Evolutionary conservation across 2,888 invertebrate species (phyloP).

Genomic region (Pecten maximus): DNA sequence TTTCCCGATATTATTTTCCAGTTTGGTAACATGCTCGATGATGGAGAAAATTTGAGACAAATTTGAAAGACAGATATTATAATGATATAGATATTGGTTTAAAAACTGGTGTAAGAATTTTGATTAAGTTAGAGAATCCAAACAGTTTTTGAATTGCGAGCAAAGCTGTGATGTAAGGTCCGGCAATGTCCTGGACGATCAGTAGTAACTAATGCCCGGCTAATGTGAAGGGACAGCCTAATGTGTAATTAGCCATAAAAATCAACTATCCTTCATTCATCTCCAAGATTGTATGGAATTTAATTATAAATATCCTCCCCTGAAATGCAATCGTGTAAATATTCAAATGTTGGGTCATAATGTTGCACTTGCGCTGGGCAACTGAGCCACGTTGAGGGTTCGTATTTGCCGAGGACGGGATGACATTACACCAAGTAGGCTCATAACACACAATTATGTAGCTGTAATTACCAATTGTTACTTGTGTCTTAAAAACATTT

Average conservation of each 20-base stretch:
- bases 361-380: background rate
- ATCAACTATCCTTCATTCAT: constrained; percentile 24
- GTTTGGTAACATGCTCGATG: background rate
- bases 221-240: constrained; percentile 3
- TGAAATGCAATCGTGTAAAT: constrained; percentile 29
- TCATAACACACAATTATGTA: constrained; percentile 23
- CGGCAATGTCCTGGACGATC: background rate
- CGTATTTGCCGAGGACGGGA: background rate
- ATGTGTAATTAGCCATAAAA: constrained; percentile 14
- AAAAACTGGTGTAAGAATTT: background rate
- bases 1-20: background rate
- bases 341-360: constrained; percentile 32
- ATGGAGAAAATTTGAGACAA: constrained; percentile 10
- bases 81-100: background rate
- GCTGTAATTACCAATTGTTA: constrained; percentile 29
- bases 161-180: background rate
- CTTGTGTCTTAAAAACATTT: constrained; percentile 35
- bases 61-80: constrained; percentile 22
- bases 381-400: background rate
- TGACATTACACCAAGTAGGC: background rate
- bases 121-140: background rate
- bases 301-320: background rate
- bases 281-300: constrained; percentile 1
- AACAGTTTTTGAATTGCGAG: background rate
- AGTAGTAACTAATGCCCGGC: constrained; percentile 3